Conservation (phyloP, 2,113 vertebrate genomes). For the Motacilla alba region DNA sequence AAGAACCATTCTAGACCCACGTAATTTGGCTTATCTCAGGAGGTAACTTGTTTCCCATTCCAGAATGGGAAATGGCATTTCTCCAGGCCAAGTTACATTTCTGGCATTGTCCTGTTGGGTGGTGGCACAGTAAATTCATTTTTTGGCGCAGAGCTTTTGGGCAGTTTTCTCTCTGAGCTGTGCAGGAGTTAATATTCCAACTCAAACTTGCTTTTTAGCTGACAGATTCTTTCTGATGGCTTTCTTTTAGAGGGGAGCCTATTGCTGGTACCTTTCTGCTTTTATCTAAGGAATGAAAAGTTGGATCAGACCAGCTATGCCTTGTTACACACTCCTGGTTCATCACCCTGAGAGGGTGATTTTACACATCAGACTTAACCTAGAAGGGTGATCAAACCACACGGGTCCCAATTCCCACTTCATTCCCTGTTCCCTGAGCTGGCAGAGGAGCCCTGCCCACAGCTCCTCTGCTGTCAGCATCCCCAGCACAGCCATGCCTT, state of each 20-base stretch:
- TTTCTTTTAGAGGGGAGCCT: neutral
- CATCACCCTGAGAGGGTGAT: neutral
- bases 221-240: neutral
- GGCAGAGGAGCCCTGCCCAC: neutral
- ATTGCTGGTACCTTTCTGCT: neutral
- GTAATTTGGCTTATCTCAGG: neutral
- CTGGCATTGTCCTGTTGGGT: neutral
- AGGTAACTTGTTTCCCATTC: neutral
- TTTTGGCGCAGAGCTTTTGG: neutral
- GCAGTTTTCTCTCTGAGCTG: neutral
- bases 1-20: neutral
- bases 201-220: conserved; percentile 8
- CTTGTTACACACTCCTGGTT: neutral
- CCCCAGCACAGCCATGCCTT: neutral
- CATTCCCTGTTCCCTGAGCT: neutral
- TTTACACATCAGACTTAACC: neutral
- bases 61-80: neutral
- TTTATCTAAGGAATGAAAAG: neutral
- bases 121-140: neutral
- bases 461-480: neutral
- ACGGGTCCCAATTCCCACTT: neutral
- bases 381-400: neutral
- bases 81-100: neutral
- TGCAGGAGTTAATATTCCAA: conserved; percentile 10
- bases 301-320: neutral